Conservation (phyloP, 1,140 invertebrate genomes). For the Alviniconcha marisindica region DNA sequence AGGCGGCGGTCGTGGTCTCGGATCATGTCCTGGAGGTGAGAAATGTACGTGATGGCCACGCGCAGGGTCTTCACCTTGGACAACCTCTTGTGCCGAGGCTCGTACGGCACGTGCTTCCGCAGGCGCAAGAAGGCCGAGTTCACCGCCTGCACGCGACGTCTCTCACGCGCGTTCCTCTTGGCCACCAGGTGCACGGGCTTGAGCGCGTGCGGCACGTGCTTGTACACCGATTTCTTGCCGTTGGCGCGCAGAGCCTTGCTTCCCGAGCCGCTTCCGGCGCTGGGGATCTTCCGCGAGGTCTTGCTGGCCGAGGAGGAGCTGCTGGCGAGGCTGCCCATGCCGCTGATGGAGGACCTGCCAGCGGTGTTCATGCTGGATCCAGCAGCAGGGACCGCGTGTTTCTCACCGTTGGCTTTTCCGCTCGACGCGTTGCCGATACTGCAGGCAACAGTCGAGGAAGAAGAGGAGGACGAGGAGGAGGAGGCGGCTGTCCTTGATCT, state of each 20-base stretch:
- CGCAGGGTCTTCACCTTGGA: constrained; percentile 93
- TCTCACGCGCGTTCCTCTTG: constrained; percentile 91
- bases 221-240: constrained; percentile 52
- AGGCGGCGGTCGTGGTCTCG: constrained; percentile 73
- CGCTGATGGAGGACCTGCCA: background rate
- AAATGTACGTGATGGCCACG: constrained; percentile 95
- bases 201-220: constrained; percentile 64
- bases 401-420: background rate
- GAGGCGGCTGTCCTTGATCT: background rate
- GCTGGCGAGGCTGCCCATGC: background rate
- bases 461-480: background rate
- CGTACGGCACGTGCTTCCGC: constrained; percentile 68
- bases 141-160: constrained; percentile 95
- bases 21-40: constrained; percentile 87
- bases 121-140: constrained; percentile 79
- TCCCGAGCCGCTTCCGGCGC: background rate
- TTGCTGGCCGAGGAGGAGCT: background rate
- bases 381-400: background rate
- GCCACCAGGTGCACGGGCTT: constrained; percentile 87
- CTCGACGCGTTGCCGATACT: background rate
- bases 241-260: background rate
- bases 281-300: background rate
- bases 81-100: constrained; percentile 77
- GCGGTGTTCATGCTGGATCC: background rate
- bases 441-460: background rate